Conservation (phyloP, 2,797 vertebrate species). For the Antennarius maculatus region DNA sequence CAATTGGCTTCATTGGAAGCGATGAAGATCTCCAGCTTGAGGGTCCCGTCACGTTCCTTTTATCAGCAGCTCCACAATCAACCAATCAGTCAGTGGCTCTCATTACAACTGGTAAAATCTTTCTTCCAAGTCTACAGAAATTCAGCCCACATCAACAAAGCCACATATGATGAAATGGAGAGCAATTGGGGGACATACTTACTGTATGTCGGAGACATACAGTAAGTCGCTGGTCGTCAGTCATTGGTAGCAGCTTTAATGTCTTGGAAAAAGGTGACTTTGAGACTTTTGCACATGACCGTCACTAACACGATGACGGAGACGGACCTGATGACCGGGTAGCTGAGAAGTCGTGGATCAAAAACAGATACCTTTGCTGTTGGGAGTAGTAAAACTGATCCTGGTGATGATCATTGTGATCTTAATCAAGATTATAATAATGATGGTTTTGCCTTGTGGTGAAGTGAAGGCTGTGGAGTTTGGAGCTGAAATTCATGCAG, state of each 20-base stretch:
- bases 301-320: conserved; percentile 39
- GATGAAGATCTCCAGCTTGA: conserved; percentile 16
- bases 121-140: conserved; percentile 45
- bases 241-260: conserved; percentile 59
- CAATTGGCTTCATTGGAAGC: conserved; percentile 35
- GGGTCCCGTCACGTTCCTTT: conserved; percentile 22
- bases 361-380: conserved; percentile 8
- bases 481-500: background rate
- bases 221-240: conserved; percentile 39
- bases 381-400: conserved; percentile 9
- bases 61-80: conserved; percentile 48
- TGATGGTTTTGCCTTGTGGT: background rate
- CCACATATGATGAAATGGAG: conserved; percentile 72
- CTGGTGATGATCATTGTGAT: conserved; percentile 20
- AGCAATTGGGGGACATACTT: conserved; percentile 51
- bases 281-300: conserved; percentile 39
- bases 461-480: background rate
- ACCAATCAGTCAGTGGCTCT: conserved; percentile 46
- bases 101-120: conserved; percentile 54
- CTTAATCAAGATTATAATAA: conserved; percentile 9
- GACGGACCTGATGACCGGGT: conserved; percentile 26
- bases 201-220: conserved; percentile 32
- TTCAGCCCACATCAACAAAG: conserved; percentile 49
- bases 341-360: conserved; percentile 11
- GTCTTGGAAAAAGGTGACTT: conserved; percentile 51